Evolutionary conservation across 2,113 vertebrate genomes (phyloP).

Genomic region (Cricetomys ansorgei): DNA sequence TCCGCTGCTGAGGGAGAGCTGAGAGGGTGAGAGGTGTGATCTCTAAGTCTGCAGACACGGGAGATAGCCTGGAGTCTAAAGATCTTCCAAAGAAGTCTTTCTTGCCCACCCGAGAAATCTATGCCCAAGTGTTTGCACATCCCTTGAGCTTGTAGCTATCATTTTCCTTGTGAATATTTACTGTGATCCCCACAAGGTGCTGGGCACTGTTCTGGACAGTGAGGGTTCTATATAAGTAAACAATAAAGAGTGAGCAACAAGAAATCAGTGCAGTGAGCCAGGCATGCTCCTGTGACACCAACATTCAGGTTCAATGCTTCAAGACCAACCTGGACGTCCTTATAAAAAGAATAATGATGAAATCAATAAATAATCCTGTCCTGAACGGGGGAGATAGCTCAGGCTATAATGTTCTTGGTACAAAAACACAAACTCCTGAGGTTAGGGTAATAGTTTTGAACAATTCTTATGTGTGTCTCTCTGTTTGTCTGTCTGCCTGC

Average conservation of each 20-base stretch:
- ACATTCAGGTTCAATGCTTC: not conserved
- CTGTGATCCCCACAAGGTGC: not conserved
- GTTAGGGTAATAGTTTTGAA: not conserved
- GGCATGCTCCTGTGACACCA: not conserved
- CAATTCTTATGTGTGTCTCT: no score
- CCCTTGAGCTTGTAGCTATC: not conserved
- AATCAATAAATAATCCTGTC: not conserved
- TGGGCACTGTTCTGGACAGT: not conserved
- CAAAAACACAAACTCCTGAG: not conserved
- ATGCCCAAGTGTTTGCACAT: not conserved
- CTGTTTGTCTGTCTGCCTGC: no score
- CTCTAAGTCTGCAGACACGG: not conserved
- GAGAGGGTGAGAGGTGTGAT: not conserved
- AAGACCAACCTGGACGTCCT: not conserved
- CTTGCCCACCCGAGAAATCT: not conserved
- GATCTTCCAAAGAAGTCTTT: not conserved
- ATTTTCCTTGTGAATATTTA: not conserved
- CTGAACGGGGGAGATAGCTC: not conserved
- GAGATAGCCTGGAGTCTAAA: not conserved
- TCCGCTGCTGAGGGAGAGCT: not conserved
- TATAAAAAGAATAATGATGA: not conserved
- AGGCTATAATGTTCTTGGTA: not conserved
- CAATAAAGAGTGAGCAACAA: no score
- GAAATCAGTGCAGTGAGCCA: not conserved
- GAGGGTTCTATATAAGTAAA: not conserved